Evolutionary conservation across 2,113 vertebrate genomes (phyloP).

Genomic region (Gadus chalcogrammus): DNA sequence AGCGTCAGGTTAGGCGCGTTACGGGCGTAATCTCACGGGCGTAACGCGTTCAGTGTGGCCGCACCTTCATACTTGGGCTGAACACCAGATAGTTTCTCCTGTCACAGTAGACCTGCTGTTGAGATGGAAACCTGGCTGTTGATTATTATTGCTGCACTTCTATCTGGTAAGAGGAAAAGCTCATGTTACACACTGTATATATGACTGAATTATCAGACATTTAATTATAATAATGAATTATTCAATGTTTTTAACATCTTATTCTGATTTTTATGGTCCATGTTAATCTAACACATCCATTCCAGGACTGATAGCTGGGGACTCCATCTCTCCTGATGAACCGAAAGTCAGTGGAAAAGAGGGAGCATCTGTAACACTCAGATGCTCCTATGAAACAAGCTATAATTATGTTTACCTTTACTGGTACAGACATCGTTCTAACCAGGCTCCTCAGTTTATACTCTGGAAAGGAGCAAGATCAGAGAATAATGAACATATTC

Average conservation of each 20-base stretch:
- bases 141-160: too few species aligned
- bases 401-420: fast-evolving
- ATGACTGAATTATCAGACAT: too few species aligned
- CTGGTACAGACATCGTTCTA: slow-evolving; percentile 38
- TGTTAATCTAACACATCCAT: not conserved
- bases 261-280: not conserved
- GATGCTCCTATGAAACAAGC: not conserved
- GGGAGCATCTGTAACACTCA: slow-evolving; percentile 22
- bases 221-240: too few species aligned
- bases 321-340: not conserved
- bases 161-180: too few species aligned
- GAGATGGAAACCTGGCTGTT: too few species aligned
- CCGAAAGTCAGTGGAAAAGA: not conserved
- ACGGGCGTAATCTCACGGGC: too few species aligned
- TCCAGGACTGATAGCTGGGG: not conserved
- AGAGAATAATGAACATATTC: not conserved
- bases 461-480: slow-evolving; percentile 19
- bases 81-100: too few species aligned
- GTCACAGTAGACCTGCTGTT: too few species aligned
- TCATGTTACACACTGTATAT: too few species aligned
- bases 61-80: too few species aligned
- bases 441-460: slow-evolving; percentile 32
- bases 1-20: too few species aligned
- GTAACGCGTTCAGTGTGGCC: too few species aligned
- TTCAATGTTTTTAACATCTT: not conserved